A percentile compares a stretch with the other conserved stretches of the same genome.
These are phyloP conservation scores for Desmophyllum pertusum DNA, from an alignment of 92 coral and sea anemone genomes.

Conservation along the genomic window DNA sequence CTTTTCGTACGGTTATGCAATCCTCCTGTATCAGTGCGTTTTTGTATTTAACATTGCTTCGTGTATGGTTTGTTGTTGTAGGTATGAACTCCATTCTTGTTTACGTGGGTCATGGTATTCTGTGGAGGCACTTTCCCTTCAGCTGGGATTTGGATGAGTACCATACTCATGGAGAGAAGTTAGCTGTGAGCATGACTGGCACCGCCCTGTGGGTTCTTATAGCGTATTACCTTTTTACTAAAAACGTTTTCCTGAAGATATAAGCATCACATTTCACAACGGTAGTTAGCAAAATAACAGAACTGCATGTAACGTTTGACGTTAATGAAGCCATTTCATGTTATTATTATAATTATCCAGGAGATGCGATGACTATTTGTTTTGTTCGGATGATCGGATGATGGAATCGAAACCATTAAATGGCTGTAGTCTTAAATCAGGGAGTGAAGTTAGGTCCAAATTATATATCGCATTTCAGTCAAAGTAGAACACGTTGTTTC, in stretches of 20 bases:
- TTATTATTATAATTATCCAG: too few species aligned
- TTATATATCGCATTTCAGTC: too few species aligned
- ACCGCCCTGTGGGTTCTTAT: conserved; percentile 83
- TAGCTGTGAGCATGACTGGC: conserved; percentile 86
- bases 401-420: too few species aligned
- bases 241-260: conserved; percentile 86
- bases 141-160: conserved; percentile 88
- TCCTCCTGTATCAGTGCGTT: too few species aligned
- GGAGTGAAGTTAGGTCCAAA: too few species aligned
- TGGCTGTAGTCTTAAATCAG: too few species aligned
- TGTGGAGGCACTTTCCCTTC: conserved; percentile 87
- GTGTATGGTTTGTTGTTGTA: conserved; percentile 9
- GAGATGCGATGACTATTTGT: too few species aligned
- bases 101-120: conserved; percentile 91
- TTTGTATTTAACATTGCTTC: not conserved
- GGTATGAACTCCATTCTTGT: conserved; percentile 96
- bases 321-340: too few species aligned
- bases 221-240: conserved; percentile 79
- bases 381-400: too few species aligned
- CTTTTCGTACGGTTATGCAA: too few species aligned
- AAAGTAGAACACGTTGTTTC: too few species aligned
- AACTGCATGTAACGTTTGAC: too few species aligned
- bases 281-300: not conserved
- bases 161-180: conserved; percentile 81
- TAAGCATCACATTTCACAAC: conserved; percentile 4